Evolutionary conservation across 2,113 vertebrate species (phyloP).

Genomic region (Hyla sarda): DNA sequence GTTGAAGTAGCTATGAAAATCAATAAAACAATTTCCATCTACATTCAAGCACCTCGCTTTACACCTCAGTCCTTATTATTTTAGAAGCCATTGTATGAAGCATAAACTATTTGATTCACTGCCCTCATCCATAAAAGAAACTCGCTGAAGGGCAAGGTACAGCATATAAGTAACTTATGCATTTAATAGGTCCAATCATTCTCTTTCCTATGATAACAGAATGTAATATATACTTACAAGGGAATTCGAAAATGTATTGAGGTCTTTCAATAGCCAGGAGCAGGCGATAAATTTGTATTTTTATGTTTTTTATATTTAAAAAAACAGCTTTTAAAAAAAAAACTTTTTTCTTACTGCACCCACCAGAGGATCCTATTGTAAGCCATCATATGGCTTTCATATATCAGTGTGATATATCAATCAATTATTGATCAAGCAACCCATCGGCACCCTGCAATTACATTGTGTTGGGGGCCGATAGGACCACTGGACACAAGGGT

Average conservation of each 20-base stretch:
- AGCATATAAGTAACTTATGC: not conserved
- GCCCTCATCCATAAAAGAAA: constrained; percentile 61
- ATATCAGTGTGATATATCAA: too few species aligned
- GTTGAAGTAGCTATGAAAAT: constrained; percentile 76
- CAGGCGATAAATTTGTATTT: too few species aligned
- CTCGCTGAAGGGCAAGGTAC: constrained; percentile 56
- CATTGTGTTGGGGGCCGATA: too few species aligned
- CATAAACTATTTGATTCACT: constrained; percentile 67
- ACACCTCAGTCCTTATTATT: constrained; percentile 71
- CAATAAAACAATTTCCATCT: constrained; percentile 83
- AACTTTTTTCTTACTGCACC: too few species aligned
- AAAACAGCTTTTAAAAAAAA: too few species aligned
- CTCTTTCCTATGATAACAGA: not conserved
- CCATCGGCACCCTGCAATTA: too few species aligned
- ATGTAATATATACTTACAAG: not conserved
- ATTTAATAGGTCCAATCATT: not conserved
- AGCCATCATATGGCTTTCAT: too few species aligned
- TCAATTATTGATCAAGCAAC: too few species aligned
- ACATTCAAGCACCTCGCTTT: constrained; percentile 70
- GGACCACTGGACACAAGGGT: too few species aligned
- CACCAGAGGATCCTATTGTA: too few species aligned
- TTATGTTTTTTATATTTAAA: too few species aligned
- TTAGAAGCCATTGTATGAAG: constrained; percentile 72
- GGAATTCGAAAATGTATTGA: not conserved
- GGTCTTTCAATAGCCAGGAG: not conserved